Conservation (phyloP, 2,797 vertebrate species). For the Acanthornis magna region DNA sequence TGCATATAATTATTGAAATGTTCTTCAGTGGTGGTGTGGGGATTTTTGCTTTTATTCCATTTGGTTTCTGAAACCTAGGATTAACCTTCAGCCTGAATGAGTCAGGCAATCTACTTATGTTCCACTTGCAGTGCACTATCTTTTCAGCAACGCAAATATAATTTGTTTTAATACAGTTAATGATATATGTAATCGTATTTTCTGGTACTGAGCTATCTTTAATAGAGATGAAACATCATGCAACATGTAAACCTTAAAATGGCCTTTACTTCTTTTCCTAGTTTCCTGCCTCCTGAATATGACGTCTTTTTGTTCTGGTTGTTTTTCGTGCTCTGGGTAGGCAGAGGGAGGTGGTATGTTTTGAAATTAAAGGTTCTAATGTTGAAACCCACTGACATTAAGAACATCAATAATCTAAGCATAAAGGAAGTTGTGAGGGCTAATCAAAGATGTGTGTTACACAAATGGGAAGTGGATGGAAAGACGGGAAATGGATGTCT, state of each 20-base stretch:
- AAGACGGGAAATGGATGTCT: background rate
- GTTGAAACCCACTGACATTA: background rate
- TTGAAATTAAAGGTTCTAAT: background rate
- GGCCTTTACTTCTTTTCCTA: background rate
- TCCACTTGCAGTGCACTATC: background rate
- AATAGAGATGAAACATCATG: background rate
- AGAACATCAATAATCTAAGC: background rate
- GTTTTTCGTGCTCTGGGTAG: background rate
- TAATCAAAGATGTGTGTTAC: background rate
- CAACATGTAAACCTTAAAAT: background rate
- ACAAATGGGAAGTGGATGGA: background rate
- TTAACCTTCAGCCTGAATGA: conserved; percentile 23
- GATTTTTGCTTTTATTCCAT: background rate
- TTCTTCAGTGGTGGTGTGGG: background rate
- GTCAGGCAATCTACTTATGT: background rate
- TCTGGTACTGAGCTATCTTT: background rate
- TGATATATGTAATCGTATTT: background rate
- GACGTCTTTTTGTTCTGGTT: background rate
- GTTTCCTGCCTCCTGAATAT: background rate
- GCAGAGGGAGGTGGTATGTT: background rate
- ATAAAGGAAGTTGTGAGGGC: background rate
- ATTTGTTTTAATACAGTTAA: conserved; percentile 25
- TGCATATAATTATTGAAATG: background rate
- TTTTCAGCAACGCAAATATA: background rate
- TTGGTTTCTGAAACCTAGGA: background rate